These are phyloP conservation scores for Rapana venosa DNA, from an alignment of 2,888 invertebrate genomes.

Conservation along the genomic window DNA sequence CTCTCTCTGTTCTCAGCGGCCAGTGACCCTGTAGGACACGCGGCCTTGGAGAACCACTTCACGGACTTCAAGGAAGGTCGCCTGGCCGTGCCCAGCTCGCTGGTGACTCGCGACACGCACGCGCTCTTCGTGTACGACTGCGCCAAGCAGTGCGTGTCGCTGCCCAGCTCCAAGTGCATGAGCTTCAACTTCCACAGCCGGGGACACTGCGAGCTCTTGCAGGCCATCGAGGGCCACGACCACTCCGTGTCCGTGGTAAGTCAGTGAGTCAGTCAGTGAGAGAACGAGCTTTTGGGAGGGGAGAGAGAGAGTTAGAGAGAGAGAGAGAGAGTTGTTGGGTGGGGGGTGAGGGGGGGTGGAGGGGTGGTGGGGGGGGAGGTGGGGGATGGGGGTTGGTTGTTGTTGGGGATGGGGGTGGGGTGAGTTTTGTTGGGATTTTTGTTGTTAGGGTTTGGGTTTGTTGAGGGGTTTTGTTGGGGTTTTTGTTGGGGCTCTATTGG, in stretches of 20 bases:
- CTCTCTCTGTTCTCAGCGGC: conserved; percentile 35
- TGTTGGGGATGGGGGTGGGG: not conserved
- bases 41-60: conserved; percentile 47
- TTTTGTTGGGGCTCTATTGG: too few relatives aligned
- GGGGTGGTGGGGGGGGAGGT: not conserved
- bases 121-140: conserved; percentile 50
- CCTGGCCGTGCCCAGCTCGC: conserved; percentile 48
- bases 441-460: too few relatives aligned
- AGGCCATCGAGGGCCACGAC: conserved; percentile 58
- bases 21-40: conserved; percentile 34
- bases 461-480: too few relatives aligned
- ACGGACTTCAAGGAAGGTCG: conserved; percentile 54
- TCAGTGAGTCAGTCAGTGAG: too few relatives aligned
- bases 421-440: not conserved
- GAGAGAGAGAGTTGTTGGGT: not conserved
- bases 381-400: not conserved
- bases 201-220: conserved; percentile 61
- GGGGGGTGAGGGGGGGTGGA: not conserved
- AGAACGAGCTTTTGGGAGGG: too few relatives aligned
- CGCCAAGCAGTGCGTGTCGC: conserved; percentile 56
- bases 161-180: conserved; percentile 55
- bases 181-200: conserved; percentile 65
- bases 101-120: not conserved
- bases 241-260: conserved; percentile 48
- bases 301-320: not conserved